Base-by-base conservation (phyloP, 1,140 invertebrate species). In the Zaprionus taronus region DNA sequence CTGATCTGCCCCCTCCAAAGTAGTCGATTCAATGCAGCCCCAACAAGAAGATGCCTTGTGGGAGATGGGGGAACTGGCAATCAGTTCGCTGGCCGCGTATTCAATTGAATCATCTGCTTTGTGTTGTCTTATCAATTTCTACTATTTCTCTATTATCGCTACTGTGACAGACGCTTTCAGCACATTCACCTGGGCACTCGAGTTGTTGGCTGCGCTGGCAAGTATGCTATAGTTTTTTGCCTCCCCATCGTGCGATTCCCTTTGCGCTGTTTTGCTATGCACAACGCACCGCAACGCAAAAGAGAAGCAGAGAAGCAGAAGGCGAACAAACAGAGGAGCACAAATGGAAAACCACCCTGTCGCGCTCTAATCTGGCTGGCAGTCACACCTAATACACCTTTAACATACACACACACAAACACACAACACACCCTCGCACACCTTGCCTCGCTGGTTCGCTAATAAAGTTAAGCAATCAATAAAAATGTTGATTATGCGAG, bases 391-490 rank as follows among this genome's bases (percentile, higher is more conserved):
- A 28, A 38, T 9, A 55, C 20, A 60, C 55, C 28, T 12, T 7
- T 36, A 24, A 34, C 64, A 67, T 55, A 63, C 41, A 22, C 38
- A 17, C 63, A 38, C 64, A 34, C 57, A 68, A 20, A 44, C 64
- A 44, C 17, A 34, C 51, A 71, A 4, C 22, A 22, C 36, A 64
- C 41, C 44, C 69, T 15, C 69, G 26, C 53, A 55, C 24, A 63
- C 34, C 58, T 56, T 41, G 53, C 51, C 56, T 69, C 36, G 64
- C 26, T 56, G 38, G 72, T 38, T 71, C 72, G 53, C 60, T 75
- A 77, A 77, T 72, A 61, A 72, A 61, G 69, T 77, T 77, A 77
- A 77, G 56, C 74, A 72, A 77, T 77, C 74, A 77, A 77, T 77
- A 77, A 77, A 72, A 66, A 77, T 72, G 69, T 66, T 72, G 74